A percentile compares a stretch with the other conserved stretches of the same genome.
These are phyloP conservation scores for Xylocampa areola DNA, from an alignment of 2,888 invertebrate species.

Conservation along the genomic window DNA sequence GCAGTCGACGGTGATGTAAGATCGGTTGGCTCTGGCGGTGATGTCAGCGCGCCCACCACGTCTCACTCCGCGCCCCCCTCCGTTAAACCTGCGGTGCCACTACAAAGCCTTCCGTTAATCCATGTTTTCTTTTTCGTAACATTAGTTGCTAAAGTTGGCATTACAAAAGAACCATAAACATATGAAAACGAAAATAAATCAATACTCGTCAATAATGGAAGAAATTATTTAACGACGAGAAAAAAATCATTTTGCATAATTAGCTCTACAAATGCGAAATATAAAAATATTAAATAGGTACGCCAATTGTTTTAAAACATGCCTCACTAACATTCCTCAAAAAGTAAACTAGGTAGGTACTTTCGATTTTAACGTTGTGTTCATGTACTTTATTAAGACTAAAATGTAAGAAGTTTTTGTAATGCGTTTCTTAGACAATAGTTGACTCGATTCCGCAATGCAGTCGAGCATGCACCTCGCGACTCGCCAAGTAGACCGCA, in stretches of 20 bases:
- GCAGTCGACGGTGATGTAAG: constrained; percentile 85
- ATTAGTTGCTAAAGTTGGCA: constrained; percentile 32
- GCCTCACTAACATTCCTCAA: too few relatives aligned
- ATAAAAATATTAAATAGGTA: too few relatives aligned
- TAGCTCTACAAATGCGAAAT: too few relatives aligned
- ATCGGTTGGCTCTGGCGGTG: constrained; percentile 86
- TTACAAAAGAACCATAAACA: constrained; percentile 8
- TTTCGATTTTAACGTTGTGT: too few relatives aligned
- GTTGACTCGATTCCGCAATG: constrained; percentile 67
- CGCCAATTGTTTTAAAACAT: too few relatives aligned
- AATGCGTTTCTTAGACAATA: too few relatives aligned
- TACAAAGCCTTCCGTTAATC: constrained; percentile 83
- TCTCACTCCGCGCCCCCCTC: constrained; percentile 70
- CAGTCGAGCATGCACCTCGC: constrained; percentile 65
- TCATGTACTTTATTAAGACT: too few relatives aligned
- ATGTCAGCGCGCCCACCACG: constrained; percentile 88
- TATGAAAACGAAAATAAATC: neutral
- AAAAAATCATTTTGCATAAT: too few relatives aligned
- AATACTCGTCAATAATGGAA: too few relatives aligned
- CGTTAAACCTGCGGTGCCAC: constrained; percentile 62
- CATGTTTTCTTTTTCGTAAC: constrained; percentile 57
- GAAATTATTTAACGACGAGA: too few relatives aligned
- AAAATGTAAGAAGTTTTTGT: constrained; percentile 19
- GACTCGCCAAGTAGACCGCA: constrained; percentile 68
- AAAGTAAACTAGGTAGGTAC: too few relatives aligned